A percentile compares a stretch with the other conserved stretches of the same genome.
phyloP scores from a whole-genome alignment of 2,113 vertebrate species.

The Elanoides forficatus region DNA sequence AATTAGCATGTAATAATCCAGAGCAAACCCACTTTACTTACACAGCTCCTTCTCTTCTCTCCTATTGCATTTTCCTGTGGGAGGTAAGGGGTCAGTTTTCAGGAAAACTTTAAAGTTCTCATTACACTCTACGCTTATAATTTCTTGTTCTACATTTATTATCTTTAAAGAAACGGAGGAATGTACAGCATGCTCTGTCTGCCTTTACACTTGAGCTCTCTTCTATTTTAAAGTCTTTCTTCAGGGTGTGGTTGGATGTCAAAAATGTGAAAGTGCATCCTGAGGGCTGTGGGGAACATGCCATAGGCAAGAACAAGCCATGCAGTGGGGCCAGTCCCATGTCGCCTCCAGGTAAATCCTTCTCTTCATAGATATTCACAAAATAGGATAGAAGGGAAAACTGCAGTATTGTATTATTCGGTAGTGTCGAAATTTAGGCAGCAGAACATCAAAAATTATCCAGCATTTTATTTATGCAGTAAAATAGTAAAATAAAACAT shows the following conservation, averaged over 20 bases:
- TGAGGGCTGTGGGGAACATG: not conserved
- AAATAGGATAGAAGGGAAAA: not conserved
- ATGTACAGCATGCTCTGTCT: not conserved
- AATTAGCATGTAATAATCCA: conserved; percentile 44
- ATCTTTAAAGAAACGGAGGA: not conserved
- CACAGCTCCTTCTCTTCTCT: not conserved
- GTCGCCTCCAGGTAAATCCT: not conserved
- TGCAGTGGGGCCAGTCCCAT: not conserved
- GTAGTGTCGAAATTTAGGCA: not conserved
- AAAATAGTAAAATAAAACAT: not conserved
- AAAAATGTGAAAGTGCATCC: not conserved
- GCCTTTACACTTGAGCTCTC: not conserved
- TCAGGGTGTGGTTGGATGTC: not conserved
- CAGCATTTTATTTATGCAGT: not conserved
- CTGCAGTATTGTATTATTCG: not conserved
- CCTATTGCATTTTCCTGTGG: not conserved
- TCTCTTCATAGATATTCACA: not conserved
- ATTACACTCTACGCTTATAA: not conserved
- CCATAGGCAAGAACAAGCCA: not conserved
- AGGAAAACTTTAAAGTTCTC: not conserved
- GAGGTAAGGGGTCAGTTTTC: not conserved
- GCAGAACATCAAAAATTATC: not conserved
- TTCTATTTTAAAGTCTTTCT: conserved; percentile 25
- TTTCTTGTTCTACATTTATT: conserved; percentile 9
- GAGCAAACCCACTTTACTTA: not conserved